Base-by-base conservation (phyloP, 2,113 vertebrate species). In the Ophthalmotilapia sp. region DNA sequence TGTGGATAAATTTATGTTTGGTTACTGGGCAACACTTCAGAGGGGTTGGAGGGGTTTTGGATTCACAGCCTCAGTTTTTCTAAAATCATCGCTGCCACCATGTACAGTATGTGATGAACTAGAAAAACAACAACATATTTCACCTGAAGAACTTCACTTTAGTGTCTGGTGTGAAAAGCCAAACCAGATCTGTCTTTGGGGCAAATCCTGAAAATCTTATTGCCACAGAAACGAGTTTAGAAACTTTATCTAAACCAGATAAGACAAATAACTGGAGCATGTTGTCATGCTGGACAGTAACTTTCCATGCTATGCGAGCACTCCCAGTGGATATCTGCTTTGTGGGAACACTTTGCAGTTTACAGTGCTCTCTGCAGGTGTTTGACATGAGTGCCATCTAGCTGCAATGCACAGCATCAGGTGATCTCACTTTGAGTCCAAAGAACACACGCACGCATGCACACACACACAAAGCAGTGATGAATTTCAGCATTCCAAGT, bases 391-490 rank as follows among this genome's bases (percentile, higher is more conserved):
- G 81, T 87, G 56, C 36, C 13, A 13, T 84, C 83, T 80, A 81
- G 26, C 88, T 84, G 80, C 17, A 84, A 84, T 81, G 42, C 80
- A 79, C 40, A 55, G 31, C 49, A 55, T 88, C 26, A 75, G 51
- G 79, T 92, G 73, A 84, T 42, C 23, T 84, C 56, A 84, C 82
- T 82, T 87, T 12, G 23, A 89, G 75, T 86, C 56, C 77, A 83
- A 83, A 81, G 13, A 83, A 49, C 81, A 33, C 79, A 62, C 65
- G 31, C 51, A 65, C 10, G 31, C 73, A 62, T 73, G 31, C 49
- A 80, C 3, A 77, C 55, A 85, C 70, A 55, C 82, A 88, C 75
- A 82, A 60, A 88, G 51, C 85, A 90, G 56, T 86, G 83, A 89
- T 55, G 68, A 70, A 86, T 47, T 7, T 80, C 81, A 45, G 80